Evolutionary conservation across 2,797 vertebrate genomes (phyloP), one percentile per base, ranked within the genome.

Genomic region (Lophius americanus): DNA sequence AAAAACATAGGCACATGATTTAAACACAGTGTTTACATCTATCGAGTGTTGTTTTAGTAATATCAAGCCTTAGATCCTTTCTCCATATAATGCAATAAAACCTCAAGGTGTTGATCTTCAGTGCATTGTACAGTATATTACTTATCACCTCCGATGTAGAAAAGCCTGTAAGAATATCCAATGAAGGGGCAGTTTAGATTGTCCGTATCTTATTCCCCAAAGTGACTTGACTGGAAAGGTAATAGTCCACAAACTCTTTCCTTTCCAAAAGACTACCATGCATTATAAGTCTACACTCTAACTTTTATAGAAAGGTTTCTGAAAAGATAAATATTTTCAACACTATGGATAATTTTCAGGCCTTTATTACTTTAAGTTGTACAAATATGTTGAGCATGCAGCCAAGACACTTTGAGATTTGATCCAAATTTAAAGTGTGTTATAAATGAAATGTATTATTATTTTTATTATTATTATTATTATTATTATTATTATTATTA

Each of bases 101-200:
- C 23, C 23, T 23, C 23, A 23, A 2, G 23, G 23, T 67, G 52
- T 61, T 48, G 43, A 66, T 56, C 58, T 75, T 67, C 4, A 60
- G 60, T 64, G 51, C 48, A 58, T 61, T 43, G 58, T 38, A 42
- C 53, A 73, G 51, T 64, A 61, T 57, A 63, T 14, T 7, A 35
- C 51, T 71, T 64, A 50, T 82, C 67, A 78, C 59, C 36, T 56
- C 66, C 72, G 49, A 77, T 72, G 59, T 70, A 23, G 59, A 39
- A 68, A 77, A 82, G 36, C 43, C 63, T 35, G 39, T 70, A 75
- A 75, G 64, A 74, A 59, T 69, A 72, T 76, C 23, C 44, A 58
- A 50, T 74, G 62, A 70, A 52, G 13, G 48, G 46, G 60, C 52
- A 76, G 23, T 44, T 68, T 66, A 71, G 62, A 75, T 53, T 36